Evolutionary conservation across 2,797 vertebrate genomes (phyloP).

Genomic region (Syncerus caffer): DNA sequence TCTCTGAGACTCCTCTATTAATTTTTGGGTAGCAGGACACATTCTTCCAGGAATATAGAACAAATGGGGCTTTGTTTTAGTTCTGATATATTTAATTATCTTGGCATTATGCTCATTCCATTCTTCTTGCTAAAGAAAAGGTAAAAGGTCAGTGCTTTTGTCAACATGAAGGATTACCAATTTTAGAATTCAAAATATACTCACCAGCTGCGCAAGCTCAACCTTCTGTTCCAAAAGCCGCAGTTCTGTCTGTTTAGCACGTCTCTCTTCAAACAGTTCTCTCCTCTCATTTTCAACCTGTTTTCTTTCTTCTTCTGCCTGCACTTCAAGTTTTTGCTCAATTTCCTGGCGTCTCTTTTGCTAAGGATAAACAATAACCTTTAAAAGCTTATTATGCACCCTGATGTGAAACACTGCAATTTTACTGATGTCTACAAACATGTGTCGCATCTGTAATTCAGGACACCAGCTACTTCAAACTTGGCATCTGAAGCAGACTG

Average conservation of each 20-base stretch:
- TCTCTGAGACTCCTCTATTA: slow-evolving; percentile 97
- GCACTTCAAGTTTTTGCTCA: slow-evolving; percentile 98
- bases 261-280: slow-evolving; percentile 97
- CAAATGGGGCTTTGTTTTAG: slow-evolving; percentile 95
- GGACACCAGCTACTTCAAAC: background rate
- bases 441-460: background rate
- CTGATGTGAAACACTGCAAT: background rate
- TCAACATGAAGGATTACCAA: slow-evolving; percentile 25
- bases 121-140: slow-evolving; percentile 94
- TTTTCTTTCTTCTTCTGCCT: slow-evolving; percentile 96
- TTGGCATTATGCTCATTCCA: slow-evolving; percentile 96
- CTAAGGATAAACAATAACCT: slow-evolving; percentile 78
- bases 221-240: slow-evolving; percentile 98
- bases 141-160: slow-evolving; percentile 34
- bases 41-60: slow-evolving; percentile 96
- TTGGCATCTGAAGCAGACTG: background rate
- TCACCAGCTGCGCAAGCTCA: slow-evolving; percentile 97
- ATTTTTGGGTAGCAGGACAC: slow-evolving; percentile 96
- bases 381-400: background rate
- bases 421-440: background rate
- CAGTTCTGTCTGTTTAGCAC: slow-evolving; percentile 97
- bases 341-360: slow-evolving; percentile 97
- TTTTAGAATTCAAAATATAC: slow-evolving; percentile 53
- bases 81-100: slow-evolving; percentile 97
- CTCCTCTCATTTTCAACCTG: slow-evolving; percentile 95